Evolutionary conservation across 2,797 vertebrate species (phyloP).

Genomic region (Carduelis carduelis): DNA sequence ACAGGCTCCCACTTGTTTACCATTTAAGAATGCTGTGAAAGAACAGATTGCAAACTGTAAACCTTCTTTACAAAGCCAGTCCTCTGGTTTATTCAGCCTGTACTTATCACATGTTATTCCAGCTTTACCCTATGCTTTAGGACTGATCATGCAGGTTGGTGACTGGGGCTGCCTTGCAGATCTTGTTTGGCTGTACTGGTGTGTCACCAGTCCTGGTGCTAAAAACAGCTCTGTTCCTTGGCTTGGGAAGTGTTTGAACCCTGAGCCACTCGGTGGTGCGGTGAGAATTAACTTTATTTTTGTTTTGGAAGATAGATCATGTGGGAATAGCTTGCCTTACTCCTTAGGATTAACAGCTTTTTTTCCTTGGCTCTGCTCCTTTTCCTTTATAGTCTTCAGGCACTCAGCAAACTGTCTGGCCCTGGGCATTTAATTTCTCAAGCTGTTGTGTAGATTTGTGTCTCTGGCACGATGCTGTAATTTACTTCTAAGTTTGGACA

Average conservation of each 20-base stretch:
- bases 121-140: background rate
- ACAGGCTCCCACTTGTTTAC: background rate
- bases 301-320: background rate
- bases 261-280: background rate
- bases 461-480: constrained; percentile 13
- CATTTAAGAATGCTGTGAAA: background rate
- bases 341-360: background rate
- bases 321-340: background rate
- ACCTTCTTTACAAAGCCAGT: background rate
- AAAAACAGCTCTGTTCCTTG: background rate
- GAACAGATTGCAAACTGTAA: background rate
- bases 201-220: background rate
- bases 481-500: background rate
- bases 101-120: background rate
- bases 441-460: constrained; percentile 26
- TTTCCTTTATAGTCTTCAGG: background rate
- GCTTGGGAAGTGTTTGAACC: background rate
- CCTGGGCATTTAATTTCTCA: constrained; percentile 35
- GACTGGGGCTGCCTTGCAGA: background rate
- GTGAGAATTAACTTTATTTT: background rate
- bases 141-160: background rate
- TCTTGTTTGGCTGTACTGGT: background rate
- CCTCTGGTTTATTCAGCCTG: background rate
- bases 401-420: background rate
- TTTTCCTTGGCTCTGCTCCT: background rate